phyloP scores from a whole-genome alignment of 2,888 invertebrate species.

The Azorinus chamasolen region DNA sequence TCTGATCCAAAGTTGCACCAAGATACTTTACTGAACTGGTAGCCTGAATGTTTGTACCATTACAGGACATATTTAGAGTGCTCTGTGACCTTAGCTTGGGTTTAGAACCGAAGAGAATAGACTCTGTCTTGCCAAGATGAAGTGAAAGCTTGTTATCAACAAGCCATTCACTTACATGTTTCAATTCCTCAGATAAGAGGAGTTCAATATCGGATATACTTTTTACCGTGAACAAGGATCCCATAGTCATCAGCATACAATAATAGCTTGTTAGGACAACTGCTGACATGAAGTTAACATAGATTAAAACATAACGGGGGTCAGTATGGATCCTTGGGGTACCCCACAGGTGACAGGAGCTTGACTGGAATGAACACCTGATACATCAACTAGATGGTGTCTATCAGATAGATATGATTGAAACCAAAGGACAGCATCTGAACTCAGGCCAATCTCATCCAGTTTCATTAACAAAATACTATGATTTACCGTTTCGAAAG shows the following conservation, averaged over 20 bases:
- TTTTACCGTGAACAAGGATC: neutral
- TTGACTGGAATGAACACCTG: neutral
- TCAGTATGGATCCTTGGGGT: constrained; percentile 1
- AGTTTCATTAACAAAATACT: too few species aligned
- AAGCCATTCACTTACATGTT: constrained; percentile 11
- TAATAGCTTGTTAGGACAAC: neutral
- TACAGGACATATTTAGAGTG: constrained; percentile 1
- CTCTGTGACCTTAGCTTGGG: neutral
- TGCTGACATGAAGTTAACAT: constrained; percentile 5
- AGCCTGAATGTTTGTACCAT: neutral
- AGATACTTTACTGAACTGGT: neutral
- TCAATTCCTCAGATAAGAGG: neutral
- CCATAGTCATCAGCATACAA: constrained; percentile 6
- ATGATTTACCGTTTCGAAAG: too few species aligned
- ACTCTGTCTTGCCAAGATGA: constrained; percentile 17
- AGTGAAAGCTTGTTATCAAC: constrained; percentile 11
- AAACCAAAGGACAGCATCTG: constrained; percentile 2
- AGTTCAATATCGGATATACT: neutral
- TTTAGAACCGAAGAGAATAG: neutral
- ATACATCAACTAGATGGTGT: neutral
- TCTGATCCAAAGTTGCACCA: neutral
- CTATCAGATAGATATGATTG: constrained; percentile 3
- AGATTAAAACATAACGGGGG: neutral
- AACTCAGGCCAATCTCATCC: too few species aligned
- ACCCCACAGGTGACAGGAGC: neutral